phyloP scores from a whole-genome alignment of 2,888 invertebrate species.

The Lissocephala sabroskyi region DNA sequence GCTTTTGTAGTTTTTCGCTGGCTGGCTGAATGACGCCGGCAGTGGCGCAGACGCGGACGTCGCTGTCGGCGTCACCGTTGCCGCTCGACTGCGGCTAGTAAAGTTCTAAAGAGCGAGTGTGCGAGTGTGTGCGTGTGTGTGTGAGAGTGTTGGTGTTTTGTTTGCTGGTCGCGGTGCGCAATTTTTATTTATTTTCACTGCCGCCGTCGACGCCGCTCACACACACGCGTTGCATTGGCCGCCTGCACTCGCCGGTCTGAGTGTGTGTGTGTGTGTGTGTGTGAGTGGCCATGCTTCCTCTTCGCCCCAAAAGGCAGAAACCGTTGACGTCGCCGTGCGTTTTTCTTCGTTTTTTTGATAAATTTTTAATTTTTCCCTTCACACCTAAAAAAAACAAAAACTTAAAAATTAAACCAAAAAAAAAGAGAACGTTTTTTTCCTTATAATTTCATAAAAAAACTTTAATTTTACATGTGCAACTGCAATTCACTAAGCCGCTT shows the following conservation, averaged over 20 bases:
- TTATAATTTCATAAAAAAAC: no score
- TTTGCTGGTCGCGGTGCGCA: constrained; percentile 64
- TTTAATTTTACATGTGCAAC: no score
- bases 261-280: constrained; percentile 9
- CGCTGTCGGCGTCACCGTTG: constrained; percentile 21
- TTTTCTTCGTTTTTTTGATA: constrained; percentile 46
- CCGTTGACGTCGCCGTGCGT: constrained; percentile 52
- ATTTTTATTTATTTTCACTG: constrained; percentile 53
- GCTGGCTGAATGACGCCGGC: constrained; percentile 12
- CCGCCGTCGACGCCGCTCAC: neutral
- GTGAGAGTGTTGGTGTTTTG: constrained; percentile 55
- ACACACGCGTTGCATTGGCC: neutral
- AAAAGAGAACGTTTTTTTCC: no score
- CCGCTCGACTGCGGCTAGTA: constrained; percentile 14
- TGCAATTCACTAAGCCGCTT: no score
- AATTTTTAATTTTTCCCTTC: constrained; percentile 20
- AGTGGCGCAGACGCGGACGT: constrained; percentile 20
- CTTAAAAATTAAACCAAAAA: no score
- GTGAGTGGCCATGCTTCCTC: constrained; percentile 40
- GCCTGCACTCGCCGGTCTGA: neutral
- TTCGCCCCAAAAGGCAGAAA: constrained; percentile 28
- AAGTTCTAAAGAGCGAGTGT: no score
- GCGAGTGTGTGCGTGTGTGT: no score
- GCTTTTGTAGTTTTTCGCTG: neutral
- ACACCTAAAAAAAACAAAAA: constrained; percentile 7